phyloP scores from a whole-genome alignment of 2,888 invertebrate genomes.

The Dimorphilus gyrociliatus region DNA sequence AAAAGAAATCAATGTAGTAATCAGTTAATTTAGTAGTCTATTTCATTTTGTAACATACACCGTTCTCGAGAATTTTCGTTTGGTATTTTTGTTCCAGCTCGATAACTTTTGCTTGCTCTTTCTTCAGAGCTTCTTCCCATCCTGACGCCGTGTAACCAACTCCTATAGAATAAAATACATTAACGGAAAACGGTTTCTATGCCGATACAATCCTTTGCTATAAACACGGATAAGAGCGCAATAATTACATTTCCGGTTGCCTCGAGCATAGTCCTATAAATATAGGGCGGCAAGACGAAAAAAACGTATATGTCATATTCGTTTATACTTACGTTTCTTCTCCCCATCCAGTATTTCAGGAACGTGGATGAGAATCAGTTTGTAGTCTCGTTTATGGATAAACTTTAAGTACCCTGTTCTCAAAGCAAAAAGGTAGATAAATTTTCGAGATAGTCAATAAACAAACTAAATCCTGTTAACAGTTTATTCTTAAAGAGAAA shows the following conservation, averaged over 20 bases:
- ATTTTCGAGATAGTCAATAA: no score
- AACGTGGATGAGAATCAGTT: conserved; percentile 10
- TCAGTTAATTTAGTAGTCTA: background rate
- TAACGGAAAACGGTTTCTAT: no score
- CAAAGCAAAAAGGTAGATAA: no score
- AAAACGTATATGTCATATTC: no score
- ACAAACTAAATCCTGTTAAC: no score
- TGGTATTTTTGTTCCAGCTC: conserved; percentile 14
- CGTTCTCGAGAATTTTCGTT: conserved; percentile 13
- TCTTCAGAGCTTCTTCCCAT: conserved; percentile 12
- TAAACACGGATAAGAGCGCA: no score
- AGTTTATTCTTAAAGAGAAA: no score
- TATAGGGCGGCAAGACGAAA: no score
- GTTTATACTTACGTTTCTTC: conserved; percentile 6
- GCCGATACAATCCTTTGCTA: no score
- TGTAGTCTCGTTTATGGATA: conserved; percentile 11
- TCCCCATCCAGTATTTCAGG: conserved; percentile 9
- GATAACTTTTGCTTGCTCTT: conserved; percentile 11
- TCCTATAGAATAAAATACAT: no score
- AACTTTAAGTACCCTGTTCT: conserved; percentile 13
- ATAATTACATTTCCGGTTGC: no score
- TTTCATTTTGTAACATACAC: conserved; percentile 7
- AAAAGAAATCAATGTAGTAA: background rate
- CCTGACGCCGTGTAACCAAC: conserved; percentile 8
- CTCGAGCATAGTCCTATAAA: no score